phyloP scores from a whole-genome alignment of 1,140 invertebrate genomes.

The Halictus rubicundus region DNA sequence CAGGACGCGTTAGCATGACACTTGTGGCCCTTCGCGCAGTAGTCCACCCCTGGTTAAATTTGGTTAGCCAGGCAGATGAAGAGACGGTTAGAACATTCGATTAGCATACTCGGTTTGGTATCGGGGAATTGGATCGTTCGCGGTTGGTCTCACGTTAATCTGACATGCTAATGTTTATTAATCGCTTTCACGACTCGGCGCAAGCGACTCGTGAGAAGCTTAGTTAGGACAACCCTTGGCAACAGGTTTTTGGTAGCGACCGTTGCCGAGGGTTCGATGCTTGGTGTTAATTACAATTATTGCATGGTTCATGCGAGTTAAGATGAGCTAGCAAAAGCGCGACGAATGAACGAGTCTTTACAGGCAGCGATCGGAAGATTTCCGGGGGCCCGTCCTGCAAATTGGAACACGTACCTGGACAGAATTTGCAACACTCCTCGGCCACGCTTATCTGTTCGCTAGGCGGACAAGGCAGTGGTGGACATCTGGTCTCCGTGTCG shows the following conservation, averaged over 20 bases:
- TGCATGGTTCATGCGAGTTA: constrained; percentile 3
- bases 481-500: constrained; percentile 88
- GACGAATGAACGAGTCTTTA: too few relatives aligned
- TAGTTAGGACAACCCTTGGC: too few relatives aligned
- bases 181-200: too few relatives aligned
- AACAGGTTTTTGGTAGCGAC: background rate
- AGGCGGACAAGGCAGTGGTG: constrained; percentile 88
- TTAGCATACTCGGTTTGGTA: constrained; percentile 32
- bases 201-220: too few relatives aligned
- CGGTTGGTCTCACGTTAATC: background rate
- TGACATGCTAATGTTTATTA: constrained; percentile 15
- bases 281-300: too few relatives aligned
- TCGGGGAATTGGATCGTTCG: constrained; percentile 7
- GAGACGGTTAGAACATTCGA: constrained; percentile 60
- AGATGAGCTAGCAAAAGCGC: background rate
- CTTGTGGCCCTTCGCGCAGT: constrained; percentile 91
- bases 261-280: too few relatives aligned
- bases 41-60: constrained; percentile 88
- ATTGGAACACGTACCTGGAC: constrained; percentile 84
- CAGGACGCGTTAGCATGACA: constrained; percentile 92
- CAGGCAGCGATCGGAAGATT: too few relatives aligned
- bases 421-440: constrained; percentile 94
- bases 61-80: constrained; percentile 67
- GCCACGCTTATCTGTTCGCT: constrained; percentile 89
- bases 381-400: too few relatives aligned